Conservation (phyloP, 2,888 invertebrate genomes). For the Tortrix viridana region DNA sequence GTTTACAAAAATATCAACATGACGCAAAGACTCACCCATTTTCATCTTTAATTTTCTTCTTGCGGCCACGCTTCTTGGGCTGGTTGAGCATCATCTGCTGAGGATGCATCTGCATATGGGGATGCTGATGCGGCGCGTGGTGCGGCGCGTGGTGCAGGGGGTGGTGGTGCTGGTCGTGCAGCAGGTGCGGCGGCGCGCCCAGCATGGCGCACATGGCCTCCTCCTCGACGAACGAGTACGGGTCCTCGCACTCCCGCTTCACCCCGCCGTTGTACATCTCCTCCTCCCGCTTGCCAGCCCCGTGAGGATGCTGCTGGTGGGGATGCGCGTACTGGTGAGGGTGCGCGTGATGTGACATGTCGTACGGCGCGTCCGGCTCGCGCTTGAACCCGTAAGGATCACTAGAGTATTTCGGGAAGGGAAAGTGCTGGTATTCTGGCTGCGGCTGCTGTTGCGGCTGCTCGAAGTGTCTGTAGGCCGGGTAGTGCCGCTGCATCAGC, state of each 20-base stretch:
- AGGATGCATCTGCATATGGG: slow-evolving; percentile 65
- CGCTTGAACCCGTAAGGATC: slow-evolving; percentile 75
- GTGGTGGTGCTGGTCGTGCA: slow-evolving; percentile 58
- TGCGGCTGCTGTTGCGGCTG: slow-evolving; percentile 52
- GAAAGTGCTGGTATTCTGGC: slow-evolving; percentile 67
- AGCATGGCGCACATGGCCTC: slow-evolving; percentile 86
- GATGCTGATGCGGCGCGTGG: slow-evolving; percentile 39
- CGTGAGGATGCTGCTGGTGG: slow-evolving; percentile 36
- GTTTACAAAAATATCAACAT: background rate
- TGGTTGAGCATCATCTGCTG: slow-evolving; percentile 80
- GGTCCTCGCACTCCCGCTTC: slow-evolving; percentile 88
- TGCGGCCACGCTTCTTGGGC: slow-evolving; percentile 93
- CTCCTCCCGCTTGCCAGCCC: slow-evolving; percentile 63
- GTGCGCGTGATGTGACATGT: slow-evolving; percentile 72
- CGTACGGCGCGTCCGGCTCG: slow-evolving; percentile 74
- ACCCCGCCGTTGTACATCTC: slow-evolving; percentile 75
- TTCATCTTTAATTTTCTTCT: slow-evolving; percentile 91
- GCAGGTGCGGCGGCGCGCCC: slow-evolving; percentile 59
- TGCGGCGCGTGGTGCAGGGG: slow-evolving; percentile 63
- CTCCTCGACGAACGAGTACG: slow-evolving; percentile 94
- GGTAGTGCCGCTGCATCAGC: slow-evolving; percentile 36
- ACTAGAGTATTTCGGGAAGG: slow-evolving; percentile 68
- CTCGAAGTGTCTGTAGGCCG: slow-evolving; percentile 58
- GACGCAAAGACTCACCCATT: slow-evolving; percentile 73
- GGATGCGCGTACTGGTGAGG: slow-evolving; percentile 46